Conservation (phyloP, 2,113 vertebrate species). For the Esox niger region DNA sequence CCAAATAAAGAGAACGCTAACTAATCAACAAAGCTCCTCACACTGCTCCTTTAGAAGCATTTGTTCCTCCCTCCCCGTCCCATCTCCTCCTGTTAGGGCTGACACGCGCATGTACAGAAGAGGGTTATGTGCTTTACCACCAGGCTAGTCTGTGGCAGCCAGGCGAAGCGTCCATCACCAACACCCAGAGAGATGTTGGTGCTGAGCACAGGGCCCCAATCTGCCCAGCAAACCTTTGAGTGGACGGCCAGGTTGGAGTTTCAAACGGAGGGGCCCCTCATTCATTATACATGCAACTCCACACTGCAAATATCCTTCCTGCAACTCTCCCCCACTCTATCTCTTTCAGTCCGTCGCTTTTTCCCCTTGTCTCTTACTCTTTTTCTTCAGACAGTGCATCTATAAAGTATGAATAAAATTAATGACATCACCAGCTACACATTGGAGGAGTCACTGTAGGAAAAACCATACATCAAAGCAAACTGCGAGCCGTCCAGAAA, state of each 20-base stretch:
- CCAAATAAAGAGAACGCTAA: no score
- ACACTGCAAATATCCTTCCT: constrained; percentile 74
- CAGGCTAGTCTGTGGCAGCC: constrained; percentile 56
- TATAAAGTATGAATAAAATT: constrained; percentile 79
- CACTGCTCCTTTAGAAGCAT: constrained; percentile 66
- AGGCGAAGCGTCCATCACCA: constrained; percentile 71
- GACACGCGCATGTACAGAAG: constrained; percentile 37
- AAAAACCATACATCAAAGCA: constrained; percentile 74
- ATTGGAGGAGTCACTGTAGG: constrained; percentile 75
- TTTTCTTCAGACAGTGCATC: constrained; percentile 69
- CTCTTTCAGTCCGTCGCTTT: constrained; percentile 33
- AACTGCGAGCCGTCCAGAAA: constrained; percentile 48
- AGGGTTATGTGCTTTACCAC: constrained; percentile 78
- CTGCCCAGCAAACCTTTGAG: constrained; percentile 75
- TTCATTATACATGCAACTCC: constrained; percentile 82
- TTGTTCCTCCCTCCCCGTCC: constrained; percentile 47
- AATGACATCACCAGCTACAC: constrained; percentile 79
- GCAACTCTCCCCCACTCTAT: constrained; percentile 54
- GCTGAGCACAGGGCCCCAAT: constrained; percentile 65
- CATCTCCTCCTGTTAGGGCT: constrained; percentile 61
- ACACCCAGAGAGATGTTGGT: constrained; percentile 59
- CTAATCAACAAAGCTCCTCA: constrained; percentile 39
- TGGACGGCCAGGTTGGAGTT: constrained; percentile 64
- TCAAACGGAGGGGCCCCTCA: constrained; percentile 78
- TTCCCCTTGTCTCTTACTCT: constrained; percentile 21